Conservation (phyloP, 2,113 vertebrate species). For the Cygnus buccinator region DNA sequence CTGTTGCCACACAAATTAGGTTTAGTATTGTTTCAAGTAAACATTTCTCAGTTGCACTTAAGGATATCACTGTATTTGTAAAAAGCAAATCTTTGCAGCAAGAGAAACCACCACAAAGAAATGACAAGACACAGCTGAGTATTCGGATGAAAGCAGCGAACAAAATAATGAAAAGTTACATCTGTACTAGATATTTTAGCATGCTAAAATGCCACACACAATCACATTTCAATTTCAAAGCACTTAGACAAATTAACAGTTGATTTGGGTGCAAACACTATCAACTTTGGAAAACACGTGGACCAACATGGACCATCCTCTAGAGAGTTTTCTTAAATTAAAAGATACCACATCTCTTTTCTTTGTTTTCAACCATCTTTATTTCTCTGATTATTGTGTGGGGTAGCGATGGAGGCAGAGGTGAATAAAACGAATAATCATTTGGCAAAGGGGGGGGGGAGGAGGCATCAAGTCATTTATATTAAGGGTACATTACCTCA, state of each 20-base stretch:
- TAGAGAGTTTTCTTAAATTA: not conserved
- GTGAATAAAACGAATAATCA: not conserved
- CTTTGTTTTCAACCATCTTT: not conserved
- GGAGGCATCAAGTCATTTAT: not conserved
- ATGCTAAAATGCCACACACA: not conserved
- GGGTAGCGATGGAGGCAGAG: not conserved
- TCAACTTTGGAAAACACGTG: not conserved
- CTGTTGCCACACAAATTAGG: not conserved
- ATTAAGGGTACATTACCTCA: not conserved
- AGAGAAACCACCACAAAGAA: not conserved
- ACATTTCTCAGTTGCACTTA: not conserved
- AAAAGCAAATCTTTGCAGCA: not conserved
- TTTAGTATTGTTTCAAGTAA: not conserved
- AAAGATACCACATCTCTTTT: not conserved
- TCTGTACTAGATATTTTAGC: not conserved
- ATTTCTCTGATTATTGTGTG: not conserved
- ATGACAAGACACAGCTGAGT: not conserved
- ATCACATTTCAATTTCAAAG: not conserved
- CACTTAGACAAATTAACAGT: not conserved
- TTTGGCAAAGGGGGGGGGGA: not conserved
- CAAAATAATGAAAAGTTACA: not conserved
- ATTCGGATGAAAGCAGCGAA: not conserved
- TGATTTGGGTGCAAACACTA: not conserved
- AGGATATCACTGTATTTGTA: not conserved
- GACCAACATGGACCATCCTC: not conserved